Evolutionary conservation across 2,113 vertebrate genomes (phyloP).

Genomic region (Daubentonia madagascariensis): DNA sequence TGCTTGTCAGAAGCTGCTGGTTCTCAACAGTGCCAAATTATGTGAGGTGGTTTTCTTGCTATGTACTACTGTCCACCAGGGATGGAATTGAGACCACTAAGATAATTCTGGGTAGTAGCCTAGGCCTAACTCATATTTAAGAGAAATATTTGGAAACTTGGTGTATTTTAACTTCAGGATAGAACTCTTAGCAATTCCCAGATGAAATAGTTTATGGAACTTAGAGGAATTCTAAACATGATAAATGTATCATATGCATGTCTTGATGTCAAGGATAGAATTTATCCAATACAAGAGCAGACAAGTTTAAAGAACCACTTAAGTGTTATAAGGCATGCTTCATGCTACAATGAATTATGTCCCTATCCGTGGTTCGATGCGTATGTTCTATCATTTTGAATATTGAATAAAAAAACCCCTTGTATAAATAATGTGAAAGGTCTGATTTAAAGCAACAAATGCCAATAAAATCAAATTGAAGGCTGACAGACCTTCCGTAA

Average conservation of each 20-base stretch:
- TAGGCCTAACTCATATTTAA: conserved; percentile 76
- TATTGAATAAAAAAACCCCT: conserved; percentile 82
- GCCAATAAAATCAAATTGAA: conserved; percentile 83
- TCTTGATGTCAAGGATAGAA: conserved; percentile 80
- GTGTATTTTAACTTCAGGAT: conserved; percentile 70
- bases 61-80: conserved; percentile 56
- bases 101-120: conserved; percentile 68
- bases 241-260: conserved; percentile 77
- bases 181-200: conserved; percentile 65
- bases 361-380: conserved; percentile 79
- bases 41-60: conserved; percentile 59
- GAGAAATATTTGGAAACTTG: conserved; percentile 79
- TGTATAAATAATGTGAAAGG: conserved; percentile 84
- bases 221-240: conserved; percentile 81
- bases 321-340: conserved; percentile 83
- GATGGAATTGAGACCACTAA: conserved; percentile 60
- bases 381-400: conserved; percentile 80
- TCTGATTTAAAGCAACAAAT: conserved; percentile 85
- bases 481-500: conserved; percentile 75
- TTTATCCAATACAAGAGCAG: conserved; percentile 81
- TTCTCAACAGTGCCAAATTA: conserved; percentile 59
- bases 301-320: conserved; percentile 84
- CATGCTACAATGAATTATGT: conserved; percentile 80
- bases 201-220: conserved; percentile 75
- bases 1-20: conserved; percentile 59